Base-by-base conservation (phyloP, 2,113 vertebrate species). In the Lasiurus borealis region DNA sequence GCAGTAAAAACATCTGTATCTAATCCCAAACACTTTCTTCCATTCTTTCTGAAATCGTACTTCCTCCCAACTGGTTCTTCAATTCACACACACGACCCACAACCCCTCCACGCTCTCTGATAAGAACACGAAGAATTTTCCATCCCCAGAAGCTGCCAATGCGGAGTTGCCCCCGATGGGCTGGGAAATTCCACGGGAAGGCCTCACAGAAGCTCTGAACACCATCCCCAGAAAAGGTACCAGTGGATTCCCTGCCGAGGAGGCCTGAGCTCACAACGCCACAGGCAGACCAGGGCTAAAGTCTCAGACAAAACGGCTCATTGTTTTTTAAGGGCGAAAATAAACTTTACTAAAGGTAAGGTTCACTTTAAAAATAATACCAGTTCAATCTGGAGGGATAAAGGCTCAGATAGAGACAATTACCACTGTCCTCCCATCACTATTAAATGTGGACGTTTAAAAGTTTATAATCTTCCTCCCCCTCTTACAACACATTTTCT, bases 31-130 rank as follows among this genome's bases (percentile, higher is more conserved):
- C 18, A 52, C 27, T 77, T 80, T 68, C 57, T 88, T 52, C 66
- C n/a, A 16, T 84, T 88, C 90, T 46, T 84, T 93, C 72, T 84
- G n/a, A 86, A 88, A 85, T 78, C 29, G 40, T 44, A 64, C 34
- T 92, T 92, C 44, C 90, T 87, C 36, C n/a, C 23, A 75, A 3
- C 25, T 69, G 12, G 40, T 44, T 90, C 82, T 73, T 88, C 10
- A 66, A 36, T 57, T 80, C 5, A 88, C 46, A 94, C 88, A 84
- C 64, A 64, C 54, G 21, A 68, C 11, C 25, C 34, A 82, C 18
- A 73, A 66, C 9, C 36, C 48, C n/a, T 50, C 85, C 62, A 29
- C 62, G 6, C 62, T 5, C 62, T 27, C 57, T 50, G 48, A 3
- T n/a, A 57, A 57, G 19, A 40, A 40, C 54, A 21, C 12, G 18